These are phyloP conservation scores for Thinocorus orbignyianus DNA, from an alignment of 2,113 vertebrate genomes.

Conservation along the genomic window DNA sequence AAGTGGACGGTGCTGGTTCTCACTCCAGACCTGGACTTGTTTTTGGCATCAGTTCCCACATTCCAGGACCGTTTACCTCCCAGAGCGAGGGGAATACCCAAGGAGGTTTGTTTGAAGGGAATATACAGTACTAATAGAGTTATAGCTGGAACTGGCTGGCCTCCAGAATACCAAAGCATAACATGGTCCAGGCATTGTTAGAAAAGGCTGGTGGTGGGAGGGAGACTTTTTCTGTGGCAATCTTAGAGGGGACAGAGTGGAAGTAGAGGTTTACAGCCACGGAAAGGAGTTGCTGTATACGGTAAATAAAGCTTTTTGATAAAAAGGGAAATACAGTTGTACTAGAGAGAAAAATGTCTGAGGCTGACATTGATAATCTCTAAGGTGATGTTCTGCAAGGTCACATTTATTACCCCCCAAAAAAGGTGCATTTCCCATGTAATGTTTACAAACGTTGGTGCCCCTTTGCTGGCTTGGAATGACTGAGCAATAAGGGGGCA, in stretches of 20 bases:
- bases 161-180: neutral
- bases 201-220: neutral
- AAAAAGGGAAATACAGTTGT: neutral
- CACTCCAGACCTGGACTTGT: neutral
- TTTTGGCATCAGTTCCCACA: neutral
- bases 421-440: accelerated
- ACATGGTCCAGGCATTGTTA: neutral
- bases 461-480: neutral
- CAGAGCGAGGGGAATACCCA: neutral
- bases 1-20: neutral
- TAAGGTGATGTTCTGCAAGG: neutral
- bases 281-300: accelerated
- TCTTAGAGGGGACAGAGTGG: neutral
- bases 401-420: neutral
- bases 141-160: neutral
- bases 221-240: neutral
- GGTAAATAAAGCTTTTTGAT: neutral
- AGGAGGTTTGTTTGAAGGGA: neutral
- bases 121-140: neutral
- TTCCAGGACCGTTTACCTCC: neutral
- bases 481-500: accelerated
- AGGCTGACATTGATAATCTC: neutral
- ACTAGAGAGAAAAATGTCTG: neutral
- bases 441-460: neutral
- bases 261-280: no score